Conservation (phyloP, 1,140 invertebrate genomes). For the Drosophila teissieri region DNA sequence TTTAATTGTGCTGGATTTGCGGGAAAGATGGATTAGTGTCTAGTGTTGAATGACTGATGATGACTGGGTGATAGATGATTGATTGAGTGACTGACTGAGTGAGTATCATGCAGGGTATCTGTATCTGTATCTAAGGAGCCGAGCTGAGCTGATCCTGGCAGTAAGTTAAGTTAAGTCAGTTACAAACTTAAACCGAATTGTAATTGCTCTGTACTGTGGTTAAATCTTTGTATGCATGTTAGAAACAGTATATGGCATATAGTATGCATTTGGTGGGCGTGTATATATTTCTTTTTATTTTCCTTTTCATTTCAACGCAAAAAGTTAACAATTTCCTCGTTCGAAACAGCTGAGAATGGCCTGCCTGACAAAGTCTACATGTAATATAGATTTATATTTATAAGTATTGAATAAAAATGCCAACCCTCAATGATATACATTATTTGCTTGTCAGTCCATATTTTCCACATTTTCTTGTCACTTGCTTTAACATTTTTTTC, state of each 20-base stretch:
- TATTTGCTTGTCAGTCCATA: constrained; percentile 77
- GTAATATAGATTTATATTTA: constrained; percentile 41
- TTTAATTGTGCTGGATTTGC: constrained; percentile 47
- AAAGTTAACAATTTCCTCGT: constrained; percentile 79
- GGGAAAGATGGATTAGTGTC: constrained; percentile 15
- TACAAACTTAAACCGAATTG: constrained; percentile 33
- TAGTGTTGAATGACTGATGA: constrained; percentile 18
- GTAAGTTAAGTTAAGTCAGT: constrained; percentile 50
- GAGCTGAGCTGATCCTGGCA: constrained; percentile 53
- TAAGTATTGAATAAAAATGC: constrained; percentile 46
- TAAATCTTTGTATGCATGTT: constrained; percentile 64
- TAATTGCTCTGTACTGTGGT: constrained; percentile 29
- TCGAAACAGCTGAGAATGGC: constrained; percentile 70
- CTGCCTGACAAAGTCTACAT: constrained; percentile 47
- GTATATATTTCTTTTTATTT: constrained; percentile 51
- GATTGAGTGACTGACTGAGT: constrained; percentile 10
- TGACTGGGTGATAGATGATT: constrained; percentile 10
- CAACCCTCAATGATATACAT: constrained; percentile 73
- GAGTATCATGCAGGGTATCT: constrained; percentile 56
- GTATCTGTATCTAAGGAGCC: constrained; percentile 27
- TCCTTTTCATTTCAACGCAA: constrained; percentile 64
- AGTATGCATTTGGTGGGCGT: constrained; percentile 80
- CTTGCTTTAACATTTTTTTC: constrained; percentile 56
- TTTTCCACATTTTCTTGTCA: constrained; percentile 40
- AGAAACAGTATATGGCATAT: constrained; percentile 79